Percentiles rank a stretch among this genome's conserved stretches.
These are phyloP conservation scores for Plecotus auritus DNA, from an alignment of 2,113 vertebrate genomes.

Conservation along the genomic window DNA sequence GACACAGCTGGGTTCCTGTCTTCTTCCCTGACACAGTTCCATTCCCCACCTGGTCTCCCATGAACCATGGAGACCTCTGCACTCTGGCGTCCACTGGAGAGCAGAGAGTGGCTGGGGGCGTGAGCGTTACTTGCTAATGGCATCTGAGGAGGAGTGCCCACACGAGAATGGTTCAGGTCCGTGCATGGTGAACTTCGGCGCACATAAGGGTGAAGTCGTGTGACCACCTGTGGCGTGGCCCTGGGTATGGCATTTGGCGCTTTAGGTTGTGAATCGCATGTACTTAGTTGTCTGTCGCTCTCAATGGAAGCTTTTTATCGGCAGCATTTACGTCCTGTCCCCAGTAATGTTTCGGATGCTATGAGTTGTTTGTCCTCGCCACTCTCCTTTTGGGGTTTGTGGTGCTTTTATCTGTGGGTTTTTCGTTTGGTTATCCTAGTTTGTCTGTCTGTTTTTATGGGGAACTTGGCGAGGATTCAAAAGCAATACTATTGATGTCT, in stretches of 20 bases:
- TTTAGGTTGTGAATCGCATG: neutral
- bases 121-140: neutral
- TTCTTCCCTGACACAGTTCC: neutral
- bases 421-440: neutral
- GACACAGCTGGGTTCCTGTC: neutral
- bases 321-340: neutral
- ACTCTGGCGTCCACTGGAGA: neutral
- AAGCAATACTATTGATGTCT: neutral
- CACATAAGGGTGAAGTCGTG: neutral
- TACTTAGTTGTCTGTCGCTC: neutral
- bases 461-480: neutral
- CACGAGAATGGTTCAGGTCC: neutral
- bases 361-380: neutral
- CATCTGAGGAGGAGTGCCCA: neutral
- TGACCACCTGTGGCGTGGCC: neutral
- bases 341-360: neutral
- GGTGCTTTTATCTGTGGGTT: neutral
- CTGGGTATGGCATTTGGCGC: neutral
- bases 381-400: neutral
- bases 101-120: neutral
- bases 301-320: neutral
- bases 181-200: rapidly evolving
- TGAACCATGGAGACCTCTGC: too few relatives aligned
- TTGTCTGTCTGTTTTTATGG: neutral
- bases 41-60: too few relatives aligned